Percentiles rank a stretch among this genome's conserved stretches.
Evolutionary conservation across 2,113 vertebrate species (phyloP).

Genomic region (Corvus hawaiiensis): DNA sequence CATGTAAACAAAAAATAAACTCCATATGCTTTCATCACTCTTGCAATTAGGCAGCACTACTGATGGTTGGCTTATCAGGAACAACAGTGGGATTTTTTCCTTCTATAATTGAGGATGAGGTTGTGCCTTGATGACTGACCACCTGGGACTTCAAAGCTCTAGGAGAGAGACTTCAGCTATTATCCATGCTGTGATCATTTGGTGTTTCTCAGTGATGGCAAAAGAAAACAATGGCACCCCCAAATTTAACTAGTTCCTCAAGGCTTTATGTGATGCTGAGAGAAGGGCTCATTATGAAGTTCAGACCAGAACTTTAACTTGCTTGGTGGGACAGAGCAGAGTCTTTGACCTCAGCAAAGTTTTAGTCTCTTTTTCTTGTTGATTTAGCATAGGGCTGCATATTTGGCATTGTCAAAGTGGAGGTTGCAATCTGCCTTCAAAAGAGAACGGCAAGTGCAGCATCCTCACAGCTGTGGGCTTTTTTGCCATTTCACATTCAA

Average conservation of each 20-base stretch:
- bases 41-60: not conserved
- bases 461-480: not conserved
- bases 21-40: not conserved
- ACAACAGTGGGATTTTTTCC: not conserved
- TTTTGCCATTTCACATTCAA: not conserved
- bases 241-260: not conserved
- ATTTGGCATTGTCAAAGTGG: not conserved
- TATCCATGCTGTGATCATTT: not conserved
- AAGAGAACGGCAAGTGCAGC: not conserved
- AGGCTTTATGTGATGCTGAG: not conserved
- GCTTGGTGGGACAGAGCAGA: not conserved
- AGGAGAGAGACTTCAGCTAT: not conserved
- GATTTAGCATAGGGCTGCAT: not conserved
- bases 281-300: not conserved
- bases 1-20: not conserved
- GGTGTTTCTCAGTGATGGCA: not conserved
- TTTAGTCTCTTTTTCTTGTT: not conserved
- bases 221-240: not conserved
- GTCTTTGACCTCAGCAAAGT: not conserved
- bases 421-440: not conserved
- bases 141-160: not conserved
- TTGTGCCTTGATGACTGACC: not conserved
- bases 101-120: not conserved
- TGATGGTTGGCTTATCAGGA: slow-evolving; percentile 16
- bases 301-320: not conserved